These are phyloP conservation scores for Phalacrocorax pelagicus DNA, from an alignment of 2,113 vertebrate species.

Conservation along the genomic window DNA sequence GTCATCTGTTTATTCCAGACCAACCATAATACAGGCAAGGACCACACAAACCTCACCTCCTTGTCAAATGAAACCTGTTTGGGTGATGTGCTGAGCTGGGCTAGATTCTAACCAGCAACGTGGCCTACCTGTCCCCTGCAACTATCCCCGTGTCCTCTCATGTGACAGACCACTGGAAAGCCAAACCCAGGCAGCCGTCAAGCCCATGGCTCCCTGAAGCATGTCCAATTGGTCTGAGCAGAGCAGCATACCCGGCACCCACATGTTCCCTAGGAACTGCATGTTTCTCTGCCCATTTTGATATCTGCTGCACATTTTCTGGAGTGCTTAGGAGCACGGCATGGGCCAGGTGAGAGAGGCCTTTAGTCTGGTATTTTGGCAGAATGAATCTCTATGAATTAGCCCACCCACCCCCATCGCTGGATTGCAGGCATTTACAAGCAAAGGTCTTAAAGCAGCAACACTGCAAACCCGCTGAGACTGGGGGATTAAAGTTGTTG, in stretches of 20 bases:
- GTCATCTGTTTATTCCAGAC: not conserved
- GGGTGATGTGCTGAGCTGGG: not conserved
- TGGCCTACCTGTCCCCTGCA: not conserved
- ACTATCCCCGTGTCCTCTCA: not conserved
- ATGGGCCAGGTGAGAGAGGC: not conserved
- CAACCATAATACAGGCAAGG: not conserved
- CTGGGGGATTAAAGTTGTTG: not conserved
- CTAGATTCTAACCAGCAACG: not conserved
- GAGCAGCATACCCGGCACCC: not conserved
- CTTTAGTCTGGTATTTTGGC: constrained; percentile 8
- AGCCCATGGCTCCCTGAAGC: not conserved
- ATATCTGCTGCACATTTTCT: not conserved
- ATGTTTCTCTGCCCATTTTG: not conserved
- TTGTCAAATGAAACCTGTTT: not conserved
- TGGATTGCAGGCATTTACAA: not conserved
- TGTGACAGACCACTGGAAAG: not conserved
- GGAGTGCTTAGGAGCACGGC: not conserved
- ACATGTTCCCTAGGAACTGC: not conserved
- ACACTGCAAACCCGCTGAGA: not conserved
- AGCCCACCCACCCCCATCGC: not conserved
- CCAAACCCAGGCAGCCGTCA: not conserved
- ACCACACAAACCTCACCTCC: not conserved
- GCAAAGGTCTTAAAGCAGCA: constrained; percentile 5
- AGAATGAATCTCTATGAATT: not conserved
- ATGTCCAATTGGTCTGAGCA: rapidly evolving